Evolutionary conservation across 2,888 invertebrate genomes (phyloP), one percentile per base, ranked within the genome.

Genomic region (Caenorhabditis angaria): DNA sequence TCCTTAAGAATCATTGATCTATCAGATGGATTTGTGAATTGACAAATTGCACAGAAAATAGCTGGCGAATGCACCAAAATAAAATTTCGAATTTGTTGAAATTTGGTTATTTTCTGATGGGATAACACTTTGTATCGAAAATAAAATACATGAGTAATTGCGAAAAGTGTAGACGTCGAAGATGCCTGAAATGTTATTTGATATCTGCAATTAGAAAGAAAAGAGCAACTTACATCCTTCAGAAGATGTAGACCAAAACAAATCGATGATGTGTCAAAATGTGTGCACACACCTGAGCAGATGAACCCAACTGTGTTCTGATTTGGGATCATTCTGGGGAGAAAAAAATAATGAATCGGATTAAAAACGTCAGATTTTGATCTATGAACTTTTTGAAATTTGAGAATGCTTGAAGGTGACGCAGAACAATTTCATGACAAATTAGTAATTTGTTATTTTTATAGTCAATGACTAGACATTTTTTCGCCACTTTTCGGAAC

Each of bases 51-150:
- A 47, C 70, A 70, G 54, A 70, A 66, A 4, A 66, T 3, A 4
- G 70, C 70, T 1, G 65, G 70, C 8, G 60, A 29, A 41, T 70
- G 70, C 4, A 70, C 65, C 18, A 70, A 25, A 1, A 70, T 32
- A 29, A 70, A 70, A 59, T 70, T 70, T 22, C 70, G 53, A 12
- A 51, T 1, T n/a, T 65, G 41, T 59, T 70, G 65, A n/a, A 10
- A 0, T 10, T 62, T 55, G 3, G 62, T 47, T 8, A 70, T 24
- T 20, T 62, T 65, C 24, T 66, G 62, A 50, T 70, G 70, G 1
- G 70, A 70, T 1, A 70, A 24, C 10, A 70, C 65, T 55, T 66
- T 65, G 56, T 66, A 70, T 5, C 70, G 70, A 41, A 65, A 70
- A 35, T 70, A 70, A 47, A 70, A 70, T 24, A 70, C 70, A 22